These are phyloP conservation scores for Alloscopus bannaensis DNA, from an alignment of 2,888 invertebrate genomes.

Conservation along the genomic window DNA sequence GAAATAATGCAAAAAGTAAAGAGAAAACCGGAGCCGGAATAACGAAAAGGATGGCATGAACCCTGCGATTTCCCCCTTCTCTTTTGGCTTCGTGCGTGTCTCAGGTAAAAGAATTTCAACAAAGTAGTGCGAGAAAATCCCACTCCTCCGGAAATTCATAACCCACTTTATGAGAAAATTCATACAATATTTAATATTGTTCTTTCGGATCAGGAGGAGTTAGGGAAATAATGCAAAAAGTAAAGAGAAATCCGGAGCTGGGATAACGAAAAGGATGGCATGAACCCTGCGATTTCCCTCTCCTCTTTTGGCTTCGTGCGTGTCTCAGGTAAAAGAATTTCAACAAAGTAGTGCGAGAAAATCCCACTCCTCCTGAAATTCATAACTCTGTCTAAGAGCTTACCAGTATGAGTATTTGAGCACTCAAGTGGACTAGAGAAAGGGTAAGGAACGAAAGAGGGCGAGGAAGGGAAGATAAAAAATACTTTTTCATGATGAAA, in stretches of 20 bases:
- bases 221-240: neutral
- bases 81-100: too few species aligned
- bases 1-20: neutral
- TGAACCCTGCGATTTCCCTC: too few species aligned
- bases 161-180: constrained; percentile 25
- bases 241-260: neutral
- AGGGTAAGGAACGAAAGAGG: neutral
- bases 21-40: neutral
- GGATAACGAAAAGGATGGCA: too few species aligned
- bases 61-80: too few species aligned
- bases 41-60: too few species aligned
- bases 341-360: constrained; percentile 32
- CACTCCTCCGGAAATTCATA: constrained; percentile 45
- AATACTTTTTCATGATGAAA: too few species aligned
- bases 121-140: constrained; percentile 33
- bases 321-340: constrained; percentile 39
- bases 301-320: too few species aligned
- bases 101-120: constrained; percentile 41
- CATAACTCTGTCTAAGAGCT: constrained; percentile 31
- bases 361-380: constrained; percentile 42
- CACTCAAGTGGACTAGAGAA: too few species aligned
- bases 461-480: neutral
- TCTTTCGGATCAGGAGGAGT: constrained; percentile 1
- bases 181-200: constrained; percentile 50
- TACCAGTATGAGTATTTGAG: too few species aligned